Evolutionary conservation across 1,140 invertebrate species (phyloP).

Genomic region (Wiebesia pumilae): DNA sequence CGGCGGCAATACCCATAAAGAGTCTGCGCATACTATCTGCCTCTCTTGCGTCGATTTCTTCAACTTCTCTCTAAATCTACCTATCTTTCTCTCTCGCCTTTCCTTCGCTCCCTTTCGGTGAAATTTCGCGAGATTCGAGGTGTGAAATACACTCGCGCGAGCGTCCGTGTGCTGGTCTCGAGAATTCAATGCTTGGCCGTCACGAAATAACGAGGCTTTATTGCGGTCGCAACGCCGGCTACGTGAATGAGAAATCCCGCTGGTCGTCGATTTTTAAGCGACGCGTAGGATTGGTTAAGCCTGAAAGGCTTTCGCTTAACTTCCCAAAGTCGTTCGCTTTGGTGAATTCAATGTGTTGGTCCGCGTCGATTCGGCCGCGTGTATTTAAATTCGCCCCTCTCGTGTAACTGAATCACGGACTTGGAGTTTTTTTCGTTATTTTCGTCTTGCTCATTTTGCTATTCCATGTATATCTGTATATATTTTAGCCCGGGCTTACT

Average conservation of each 20-base stretch:
- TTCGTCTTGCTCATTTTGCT: not conserved
- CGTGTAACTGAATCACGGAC: not conserved
- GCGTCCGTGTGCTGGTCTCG: not conserved
- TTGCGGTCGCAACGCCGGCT: not conserved
- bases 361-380: not conserved
- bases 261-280: constrained; percentile 17
- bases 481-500: not conserved
- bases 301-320: constrained; percentile 17
- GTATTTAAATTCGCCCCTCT: constrained; percentile 8
- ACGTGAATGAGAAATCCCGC: constrained; percentile 5
- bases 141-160: constrained; percentile 29
- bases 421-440: not conserved
- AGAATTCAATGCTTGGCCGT: constrained; percentile 32
- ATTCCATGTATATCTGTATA: not conserved
- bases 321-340: not conserved
- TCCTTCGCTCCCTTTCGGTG: not conserved
- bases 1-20: constrained; percentile 51
- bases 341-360: constrained; percentile 17
- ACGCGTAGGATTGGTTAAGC: not conserved
- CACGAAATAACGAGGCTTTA: constrained; percentile 32
- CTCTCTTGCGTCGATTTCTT: constrained; percentile 17
- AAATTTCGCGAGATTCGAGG: constrained; percentile 17
- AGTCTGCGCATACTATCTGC: not conserved
- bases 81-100: not conserved
- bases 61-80: not conserved